A percentile compares a stretch with the other conserved stretches of the same genome.
Conservation (phyloP, 2,797 vertebrate species). For the Pangasius macronema region DNA sequence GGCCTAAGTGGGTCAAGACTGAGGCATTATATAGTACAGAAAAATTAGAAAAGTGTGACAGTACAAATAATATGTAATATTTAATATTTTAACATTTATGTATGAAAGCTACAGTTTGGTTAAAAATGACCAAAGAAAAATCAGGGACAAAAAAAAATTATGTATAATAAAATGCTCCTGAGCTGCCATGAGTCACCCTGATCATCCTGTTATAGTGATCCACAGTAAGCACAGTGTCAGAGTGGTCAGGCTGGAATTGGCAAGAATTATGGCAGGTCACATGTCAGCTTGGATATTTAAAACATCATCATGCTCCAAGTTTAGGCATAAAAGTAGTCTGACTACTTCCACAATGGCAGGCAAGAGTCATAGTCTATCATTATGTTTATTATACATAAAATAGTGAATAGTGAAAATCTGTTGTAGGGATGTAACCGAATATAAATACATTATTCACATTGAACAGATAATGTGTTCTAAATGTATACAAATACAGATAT, state of each 20-base stretch:
- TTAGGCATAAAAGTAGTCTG: neutral
- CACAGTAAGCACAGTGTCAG: neutral
- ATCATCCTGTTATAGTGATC: neutral
- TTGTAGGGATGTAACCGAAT: neutral
- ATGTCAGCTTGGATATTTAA: neutral
- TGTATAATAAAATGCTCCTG: neutral
- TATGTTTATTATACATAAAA: neutral
- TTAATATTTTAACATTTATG: neutral
- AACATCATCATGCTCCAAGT: neutral
- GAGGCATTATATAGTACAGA: conserved; percentile 27
- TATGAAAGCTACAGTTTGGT: neutral
- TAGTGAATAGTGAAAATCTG: neutral
- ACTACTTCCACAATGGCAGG: neutral
- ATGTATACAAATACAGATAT: neutral
- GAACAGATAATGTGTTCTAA: neutral
- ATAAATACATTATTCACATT: neutral
- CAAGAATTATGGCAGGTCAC: neutral
- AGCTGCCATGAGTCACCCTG: neutral
- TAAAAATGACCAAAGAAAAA: neutral
- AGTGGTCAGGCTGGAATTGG: neutral
- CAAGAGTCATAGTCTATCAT: neutral
- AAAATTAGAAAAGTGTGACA: conserved; percentile 4
- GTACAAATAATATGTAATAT: neutral
- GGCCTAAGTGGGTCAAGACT: conserved; percentile 33
- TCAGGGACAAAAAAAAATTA: neutral